Conservation (phyloP, 2,888 invertebrate species). For the Nomada ferruginata region DNA sequence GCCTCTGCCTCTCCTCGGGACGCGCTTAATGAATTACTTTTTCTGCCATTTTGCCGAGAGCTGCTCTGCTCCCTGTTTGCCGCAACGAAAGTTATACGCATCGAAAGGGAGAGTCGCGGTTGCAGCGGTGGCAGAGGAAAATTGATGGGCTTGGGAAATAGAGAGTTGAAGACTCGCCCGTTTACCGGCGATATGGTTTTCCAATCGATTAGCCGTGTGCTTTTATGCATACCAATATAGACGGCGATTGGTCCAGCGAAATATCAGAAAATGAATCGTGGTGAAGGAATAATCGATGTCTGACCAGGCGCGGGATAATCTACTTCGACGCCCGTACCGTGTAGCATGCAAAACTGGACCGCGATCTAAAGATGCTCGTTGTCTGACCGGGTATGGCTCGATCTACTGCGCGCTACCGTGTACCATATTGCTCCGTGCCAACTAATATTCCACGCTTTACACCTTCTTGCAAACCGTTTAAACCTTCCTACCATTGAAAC, state of each 20-base stretch:
- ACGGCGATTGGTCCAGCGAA: too few species aligned
- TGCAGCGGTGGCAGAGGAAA: neutral
- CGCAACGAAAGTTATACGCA: neutral
- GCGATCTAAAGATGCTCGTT: neutral
- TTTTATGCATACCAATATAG: neutral
- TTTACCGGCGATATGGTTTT: neutral
- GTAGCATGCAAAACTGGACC: neutral
- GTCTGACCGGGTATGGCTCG: too few species aligned
- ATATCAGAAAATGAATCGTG: too few species aligned
- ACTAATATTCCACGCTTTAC: too few species aligned
- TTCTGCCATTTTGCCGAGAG: too few species aligned
- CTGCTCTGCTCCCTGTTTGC: neutral
- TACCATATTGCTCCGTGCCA: too few species aligned
- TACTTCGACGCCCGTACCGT: neutral
- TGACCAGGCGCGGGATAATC: neutral
- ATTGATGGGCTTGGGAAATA: neutral
- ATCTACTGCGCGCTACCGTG: too few species aligned
- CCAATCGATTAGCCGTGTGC: neutral
- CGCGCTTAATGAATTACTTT: conserved; percentile 16
- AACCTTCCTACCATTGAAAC: too few species aligned
- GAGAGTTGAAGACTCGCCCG: neutral
- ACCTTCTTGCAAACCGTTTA: too few species aligned
- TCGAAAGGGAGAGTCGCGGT: neutral
- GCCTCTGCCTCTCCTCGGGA: neutral
- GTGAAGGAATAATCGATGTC: too few species aligned